A percentile compares a stretch with the other conserved stretches of the same genome.
These are phyloP conservation scores for Sorex araneus DNA, from an alignment of 2,113 vertebrate species.

Conservation along the genomic window DNA sequence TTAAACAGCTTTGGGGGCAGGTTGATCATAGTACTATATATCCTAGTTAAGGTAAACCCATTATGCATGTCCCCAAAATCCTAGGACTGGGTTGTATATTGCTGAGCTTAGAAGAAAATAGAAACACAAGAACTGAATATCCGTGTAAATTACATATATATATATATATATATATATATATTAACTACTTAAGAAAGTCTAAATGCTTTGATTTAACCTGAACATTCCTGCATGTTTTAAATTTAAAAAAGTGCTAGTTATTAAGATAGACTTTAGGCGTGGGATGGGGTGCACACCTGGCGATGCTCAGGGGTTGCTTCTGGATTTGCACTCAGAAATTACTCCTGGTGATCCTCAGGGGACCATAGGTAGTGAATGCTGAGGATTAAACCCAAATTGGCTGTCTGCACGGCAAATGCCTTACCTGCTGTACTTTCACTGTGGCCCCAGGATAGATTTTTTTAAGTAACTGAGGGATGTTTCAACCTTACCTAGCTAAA, in stretches of 20 bases:
- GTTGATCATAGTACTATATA: neutral
- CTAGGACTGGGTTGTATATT: neutral
- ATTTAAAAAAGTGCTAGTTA: too few relatives aligned
- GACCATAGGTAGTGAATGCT: too few relatives aligned
- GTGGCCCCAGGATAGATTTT: neutral
- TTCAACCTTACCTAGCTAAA: neutral
- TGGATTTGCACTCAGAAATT: neutral
- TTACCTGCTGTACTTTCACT: neutral
- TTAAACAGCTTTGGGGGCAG: neutral
- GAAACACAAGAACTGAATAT: neutral
- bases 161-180: neutral
- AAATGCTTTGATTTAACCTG: neutral
- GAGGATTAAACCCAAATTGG: too few relatives aligned
- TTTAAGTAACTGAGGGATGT: neutral
- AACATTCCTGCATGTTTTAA: conserved; percentile 12
- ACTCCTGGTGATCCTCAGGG: too few relatives aligned
- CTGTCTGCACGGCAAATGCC: neutral
- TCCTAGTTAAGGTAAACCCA: neutral
- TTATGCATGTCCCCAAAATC: neutral
- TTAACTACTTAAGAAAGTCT: neutral
- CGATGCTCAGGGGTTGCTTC: too few relatives aligned
- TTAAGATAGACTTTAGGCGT: too few relatives aligned
- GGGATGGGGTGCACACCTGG: too few relatives aligned
- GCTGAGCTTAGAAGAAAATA: neutral
- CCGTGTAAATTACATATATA: neutral